These are phyloP conservation scores for Strix uralensis DNA, from an alignment of 2,113 vertebrate genomes.

Conservation along the genomic window DNA sequence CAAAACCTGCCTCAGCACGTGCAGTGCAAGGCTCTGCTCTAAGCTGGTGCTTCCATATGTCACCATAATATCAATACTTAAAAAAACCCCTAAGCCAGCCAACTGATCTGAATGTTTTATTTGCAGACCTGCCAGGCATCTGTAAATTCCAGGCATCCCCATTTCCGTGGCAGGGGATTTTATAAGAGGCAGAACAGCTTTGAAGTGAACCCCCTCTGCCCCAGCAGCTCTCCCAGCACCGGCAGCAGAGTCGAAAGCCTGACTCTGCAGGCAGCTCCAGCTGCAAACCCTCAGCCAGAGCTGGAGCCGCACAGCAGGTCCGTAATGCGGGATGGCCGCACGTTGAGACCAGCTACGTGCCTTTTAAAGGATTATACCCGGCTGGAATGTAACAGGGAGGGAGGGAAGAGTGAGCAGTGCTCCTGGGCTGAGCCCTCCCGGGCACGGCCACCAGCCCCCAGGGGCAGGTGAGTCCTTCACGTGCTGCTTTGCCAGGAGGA, in stretches of 20 bases:
- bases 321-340: fast-evolving
- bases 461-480: neutral
- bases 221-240: neutral
- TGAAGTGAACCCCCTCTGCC: neutral
- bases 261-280: neutral
- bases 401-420: neutral
- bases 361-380: neutral
- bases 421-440: neutral
- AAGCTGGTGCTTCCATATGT: neutral
- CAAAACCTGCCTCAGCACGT: neutral
- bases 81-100: neutral
- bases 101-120: neutral
- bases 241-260: neutral
- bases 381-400: neutral
- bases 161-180: neutral
- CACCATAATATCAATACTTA: neutral
- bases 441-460: neutral
- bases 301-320: fast-evolving
- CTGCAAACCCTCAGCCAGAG: neutral
- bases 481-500: neutral
- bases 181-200: neutral
- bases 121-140: neutral
- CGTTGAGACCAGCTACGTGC: neutral
- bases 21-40: neutral
- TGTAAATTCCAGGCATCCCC: constrained; percentile 13